A percentile compares a stretch with the other conserved stretches of the same genome.
Conservation (phyloP, 2,797 vertebrate genomes). For the Alosa sapidissima region DNA sequence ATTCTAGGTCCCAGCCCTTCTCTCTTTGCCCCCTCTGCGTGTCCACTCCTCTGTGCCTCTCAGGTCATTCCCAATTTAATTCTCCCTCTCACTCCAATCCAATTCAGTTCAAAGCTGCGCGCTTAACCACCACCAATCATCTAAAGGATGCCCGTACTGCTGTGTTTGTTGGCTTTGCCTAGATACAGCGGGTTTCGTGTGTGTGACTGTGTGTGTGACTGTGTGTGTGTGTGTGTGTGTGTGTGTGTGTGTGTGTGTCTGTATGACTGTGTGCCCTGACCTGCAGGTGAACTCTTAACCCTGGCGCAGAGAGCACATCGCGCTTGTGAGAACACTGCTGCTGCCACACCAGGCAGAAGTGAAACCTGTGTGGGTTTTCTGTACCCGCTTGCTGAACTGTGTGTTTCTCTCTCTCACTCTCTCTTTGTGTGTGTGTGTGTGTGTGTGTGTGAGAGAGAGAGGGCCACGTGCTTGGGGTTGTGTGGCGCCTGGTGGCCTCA, state of each 20-base stretch:
- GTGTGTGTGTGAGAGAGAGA: slow-evolving; percentile 47
- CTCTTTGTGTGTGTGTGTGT: slow-evolving; percentile 45
- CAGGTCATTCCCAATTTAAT: slow-evolving; percentile 23
- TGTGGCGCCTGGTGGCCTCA: slow-evolving; percentile 44
- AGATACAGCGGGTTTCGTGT: neutral
- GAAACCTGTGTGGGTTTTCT: slow-evolving; percentile 75
- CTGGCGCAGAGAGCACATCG: slow-evolving; percentile 61
- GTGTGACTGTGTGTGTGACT: slow-evolving; percentile 33
- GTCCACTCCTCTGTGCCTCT: neutral
- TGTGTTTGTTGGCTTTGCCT: slow-evolving; percentile 5
- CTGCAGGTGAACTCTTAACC: slow-evolving; percentile 72
- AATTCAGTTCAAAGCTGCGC: slow-evolving; percentile 28
- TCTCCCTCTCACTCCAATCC: slow-evolving; percentile 1
- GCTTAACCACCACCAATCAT: slow-evolving; percentile 22
- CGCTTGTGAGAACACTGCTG: slow-evolving; percentile 57
- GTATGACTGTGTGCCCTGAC: slow-evolving; percentile 57
- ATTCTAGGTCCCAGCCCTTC: slow-evolving; percentile 17
- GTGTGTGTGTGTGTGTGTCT: slow-evolving; percentile 35
- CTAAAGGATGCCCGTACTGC: slow-evolving; percentile 18
- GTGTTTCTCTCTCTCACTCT: slow-evolving; percentile 36
- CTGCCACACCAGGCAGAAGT: slow-evolving; percentile 80
- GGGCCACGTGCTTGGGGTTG: slow-evolving; percentile 45
- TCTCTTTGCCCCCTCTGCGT: neutral
- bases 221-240: slow-evolving; percentile 15
- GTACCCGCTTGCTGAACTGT: slow-evolving; percentile 57